Conservation (phyloP, 1,140 invertebrate genomes). For the Drosophila teissieri region DNA sequence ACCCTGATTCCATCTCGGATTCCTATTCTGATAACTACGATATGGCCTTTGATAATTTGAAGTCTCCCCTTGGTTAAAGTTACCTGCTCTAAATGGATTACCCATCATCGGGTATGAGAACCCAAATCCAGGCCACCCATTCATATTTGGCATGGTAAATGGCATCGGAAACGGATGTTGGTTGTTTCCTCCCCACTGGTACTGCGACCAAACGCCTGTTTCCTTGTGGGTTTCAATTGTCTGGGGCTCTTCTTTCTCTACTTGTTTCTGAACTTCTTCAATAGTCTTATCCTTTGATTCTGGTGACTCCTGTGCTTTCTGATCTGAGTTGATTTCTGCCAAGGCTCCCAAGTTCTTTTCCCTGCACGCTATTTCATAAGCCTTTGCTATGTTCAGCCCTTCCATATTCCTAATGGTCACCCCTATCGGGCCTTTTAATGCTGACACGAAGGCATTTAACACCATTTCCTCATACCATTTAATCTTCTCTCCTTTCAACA, state of each 20-base stretch:
- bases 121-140: background rate
- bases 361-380: background rate
- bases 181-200: background rate
- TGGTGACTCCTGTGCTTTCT: background rate
- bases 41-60: background rate
- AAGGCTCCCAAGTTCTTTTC: background rate
- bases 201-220: background rate
- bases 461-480: constrained; percentile 1
- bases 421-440: background rate
- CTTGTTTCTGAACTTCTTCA: too few species aligned
- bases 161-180: constrained; percentile 1
- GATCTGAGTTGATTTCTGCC: background rate
- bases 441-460: background rate
- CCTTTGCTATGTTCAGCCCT: background rate
- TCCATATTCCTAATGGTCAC: background rate
- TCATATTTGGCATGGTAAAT: background rate
- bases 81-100: background rate
- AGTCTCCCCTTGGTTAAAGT: background rate
- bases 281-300: too few species aligned
- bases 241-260: too few species aligned
- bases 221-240: background rate
- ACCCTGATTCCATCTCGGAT: background rate
- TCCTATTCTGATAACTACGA: background rate
- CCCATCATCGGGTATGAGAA: constrained; percentile 4
- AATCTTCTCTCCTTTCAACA: background rate